Base-by-base conservation (phyloP, 2,113 vertebrate genomes). In the Hydrochoerus hydrochaeris region DNA sequence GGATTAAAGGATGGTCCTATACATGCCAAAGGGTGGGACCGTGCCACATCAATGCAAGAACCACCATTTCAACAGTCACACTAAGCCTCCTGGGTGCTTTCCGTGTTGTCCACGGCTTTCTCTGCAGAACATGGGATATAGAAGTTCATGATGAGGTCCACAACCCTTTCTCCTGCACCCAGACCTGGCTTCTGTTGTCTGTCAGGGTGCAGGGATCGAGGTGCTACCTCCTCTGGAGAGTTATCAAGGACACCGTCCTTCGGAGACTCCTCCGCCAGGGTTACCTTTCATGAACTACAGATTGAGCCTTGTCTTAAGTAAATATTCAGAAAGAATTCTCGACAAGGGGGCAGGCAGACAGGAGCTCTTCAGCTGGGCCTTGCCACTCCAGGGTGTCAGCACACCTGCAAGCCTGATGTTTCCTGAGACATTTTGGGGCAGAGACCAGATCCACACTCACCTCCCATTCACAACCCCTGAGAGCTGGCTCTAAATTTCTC, bases 21-120 rank as follows among this genome's bases (percentile, higher is more conserved):
- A 1, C 10, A 20, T 10, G 35, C 22, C 22, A 6, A 7, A 0
- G 20, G 1, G 10, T 0, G 3, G 32, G 26, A 20, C 0, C 4
- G 4, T 1, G 2, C 28, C 38, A 0, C 19, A 0, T 5, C 32
- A 5, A 4, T 7, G 4, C 13, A 13, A 9, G 65, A 6, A 10
- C 1, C 0, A 0, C 4, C 0, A 1, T 0, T 24, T 22, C 1
- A 7, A 1, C 4, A 22, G 0, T 17, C 0, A 0, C 16, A 44
- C 1, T 20, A 5, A 0, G 1, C 28, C 0, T 54, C 58, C 2
- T 0, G 0, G 28, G 26, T 16, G 62, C 26, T 8, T 2, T 41
- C 67, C 3, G 0, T 2, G 1, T 7, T 7, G 7, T 5, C 12
- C 11, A 0, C 0, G 1, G 0, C 7, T 1, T 30, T 1, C 52